Evolutionary conservation across 2,113 vertebrate species (phyloP), one percentile per base, ranked within the genome.

Genomic region (Suncus etruscus): DNA sequence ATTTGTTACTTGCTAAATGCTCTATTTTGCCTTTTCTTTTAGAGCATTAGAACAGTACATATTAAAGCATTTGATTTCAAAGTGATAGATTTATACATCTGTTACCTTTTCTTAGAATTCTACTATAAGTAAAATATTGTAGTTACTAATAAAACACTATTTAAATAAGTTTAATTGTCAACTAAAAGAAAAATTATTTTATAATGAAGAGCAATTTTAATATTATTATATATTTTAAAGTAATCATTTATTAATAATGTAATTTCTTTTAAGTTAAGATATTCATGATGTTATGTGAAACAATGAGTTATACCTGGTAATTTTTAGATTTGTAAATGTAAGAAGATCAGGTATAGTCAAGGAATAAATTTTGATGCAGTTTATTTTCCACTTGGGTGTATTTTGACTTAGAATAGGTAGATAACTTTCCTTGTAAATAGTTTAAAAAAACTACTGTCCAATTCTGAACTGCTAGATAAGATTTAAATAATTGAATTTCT

Each of bases 11-110:
- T 92, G 32, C 68, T 85, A 89, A 95, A 91, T 83, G 8, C 12
- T 94, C 84, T 9, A 29, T 83, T 1, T n/a, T 91, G 24, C 80
- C 50, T 94, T 94, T 87, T n/a, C 50, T 94, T 95, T 94, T 79
- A 72, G 25, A 96, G 10, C 3, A 89, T 83, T 39, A 86, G 74
- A 96, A 69, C 0, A 73, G 2, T 69, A 31, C 0, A 20, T 70
- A 25, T 27, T 65, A 50, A 50, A 86, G 84, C 1, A 31, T 18
- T 31, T 47, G 51, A 1, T 51, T 93, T 58, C 10, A 83, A 80
- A 83, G 6, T 87, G 22, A 90, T 8, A 16, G 27, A 83, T 77
- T 6, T 88, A 76, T 18, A n/a, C 39, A 39, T 69, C 6, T 83
- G 6, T 31, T 80, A 51, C 32, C 61, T 51, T 45, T 78, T 14